phyloP scores from a whole-genome alignment of 2,888 invertebrate species.

The Zhuqinia jingwanae region DNA sequence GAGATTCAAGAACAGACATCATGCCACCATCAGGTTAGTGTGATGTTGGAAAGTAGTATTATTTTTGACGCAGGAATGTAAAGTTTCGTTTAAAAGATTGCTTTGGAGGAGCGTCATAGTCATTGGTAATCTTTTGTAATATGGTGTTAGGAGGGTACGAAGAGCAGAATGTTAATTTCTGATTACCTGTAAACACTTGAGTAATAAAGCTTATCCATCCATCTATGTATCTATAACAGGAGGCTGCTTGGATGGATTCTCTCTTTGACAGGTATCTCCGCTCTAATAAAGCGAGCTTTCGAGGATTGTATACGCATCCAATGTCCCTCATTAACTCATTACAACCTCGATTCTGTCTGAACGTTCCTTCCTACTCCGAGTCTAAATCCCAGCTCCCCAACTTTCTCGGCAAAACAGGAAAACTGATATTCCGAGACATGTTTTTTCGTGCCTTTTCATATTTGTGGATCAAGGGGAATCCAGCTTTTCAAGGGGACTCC shows the following conservation, averaged over 20 bases:
- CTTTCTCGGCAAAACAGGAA: constrained; percentile 70
- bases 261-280: constrained; percentile 81
- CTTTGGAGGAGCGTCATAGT: too few relatives aligned
- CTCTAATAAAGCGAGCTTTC: constrained; percentile 20
- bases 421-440: constrained; percentile 75
- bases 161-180: too few relatives aligned
- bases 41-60: too few relatives aligned
- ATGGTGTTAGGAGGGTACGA: too few relatives aligned
- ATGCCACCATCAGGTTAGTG: constrained; percentile 78
- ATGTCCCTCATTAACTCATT: constrained; percentile 49
- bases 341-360: constrained; percentile 59
- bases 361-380: constrained; percentile 75
- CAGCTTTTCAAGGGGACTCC: constrained; percentile 75
- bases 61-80: too few relatives aligned
- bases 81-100: too few relatives aligned
- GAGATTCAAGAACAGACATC: constrained; percentile 79
- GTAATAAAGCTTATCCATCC: too few relatives aligned
- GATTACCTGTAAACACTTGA: too few relatives aligned
- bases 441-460: constrained; percentile 78
- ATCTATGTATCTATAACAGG: too few relatives aligned
- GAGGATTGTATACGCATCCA: constrained; percentile 19
- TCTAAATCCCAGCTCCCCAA: constrained; percentile 75
- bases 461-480: constrained; percentile 77
- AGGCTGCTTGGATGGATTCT: constrained; percentile 82
- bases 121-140: too few relatives aligned